These are phyloP conservation scores for Phodopus roborovskii DNA, from an alignment of 2,113 vertebrate genomes.

Conservation along the genomic window DNA sequence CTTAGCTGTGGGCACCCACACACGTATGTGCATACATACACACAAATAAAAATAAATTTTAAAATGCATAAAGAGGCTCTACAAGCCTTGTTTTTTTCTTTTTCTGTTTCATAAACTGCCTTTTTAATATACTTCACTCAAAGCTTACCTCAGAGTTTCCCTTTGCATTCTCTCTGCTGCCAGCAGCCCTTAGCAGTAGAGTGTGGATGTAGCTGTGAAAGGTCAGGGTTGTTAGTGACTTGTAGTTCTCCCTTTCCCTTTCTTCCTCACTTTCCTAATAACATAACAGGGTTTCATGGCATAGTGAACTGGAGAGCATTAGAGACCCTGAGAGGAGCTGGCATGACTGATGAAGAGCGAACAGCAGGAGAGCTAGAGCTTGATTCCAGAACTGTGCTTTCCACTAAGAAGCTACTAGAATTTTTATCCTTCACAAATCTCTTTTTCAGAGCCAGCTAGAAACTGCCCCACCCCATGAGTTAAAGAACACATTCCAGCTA, in stretches of 20 bases:
- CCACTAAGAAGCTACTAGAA: not conserved
- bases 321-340: not conserved
- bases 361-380: not conserved
- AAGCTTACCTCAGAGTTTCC: not conserved
- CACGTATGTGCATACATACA: not conserved
- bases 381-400: not conserved
- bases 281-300: not conserved
- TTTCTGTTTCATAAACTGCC: not conserved
- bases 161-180: not conserved
- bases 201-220: not conserved
- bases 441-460: slow-evolving; percentile 93
- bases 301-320: not conserved
- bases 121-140: not conserved
- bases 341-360: not conserved
- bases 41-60: not conserved
- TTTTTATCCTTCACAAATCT: slow-evolving; percentile 61
- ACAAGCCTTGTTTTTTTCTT: not conserved
- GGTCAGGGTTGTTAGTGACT: not conserved
- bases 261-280: not conserved
- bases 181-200: not conserved
- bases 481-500: slow-evolving; percentile 97
- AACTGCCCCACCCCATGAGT: slow-evolving; percentile 96
- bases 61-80: not conserved
- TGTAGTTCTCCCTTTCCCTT: not conserved
- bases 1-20: not conserved